Base-by-base conservation (phyloP, 2,888 invertebrate genomes). In the Rhorus exstirpatorius region DNA sequence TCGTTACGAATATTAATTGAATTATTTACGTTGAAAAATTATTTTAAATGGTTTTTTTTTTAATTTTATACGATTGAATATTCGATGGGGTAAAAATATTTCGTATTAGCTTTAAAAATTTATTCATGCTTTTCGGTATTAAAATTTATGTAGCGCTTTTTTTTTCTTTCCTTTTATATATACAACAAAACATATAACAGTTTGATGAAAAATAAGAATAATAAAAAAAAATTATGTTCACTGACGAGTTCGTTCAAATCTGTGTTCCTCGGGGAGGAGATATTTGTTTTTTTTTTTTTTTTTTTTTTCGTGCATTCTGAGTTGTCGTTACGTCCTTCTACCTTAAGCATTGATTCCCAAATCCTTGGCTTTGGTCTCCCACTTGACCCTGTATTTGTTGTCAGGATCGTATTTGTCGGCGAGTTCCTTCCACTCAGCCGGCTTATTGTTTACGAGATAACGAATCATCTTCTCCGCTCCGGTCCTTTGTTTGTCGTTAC, bases 381-480 rank as follows among this genome's bases (percentile, higher is more conserved):
- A 96, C 89, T 94, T 94, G 91, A 94, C 94, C 88, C 94, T 94
- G 93, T 95, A 96, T 65, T 93, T 90, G 17, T 95, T 95, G 0
- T 94, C 93, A 12, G 95, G 95, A 91, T 97, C 97, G 90, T 94
- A 96, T 91, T 95, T 95, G 24, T 90, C 93, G 82, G 94, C 94
- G 26, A 97, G 91, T 77, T 94, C 93, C 31, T 94, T 94, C 95
- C 96, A 97, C 88, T 94, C 93, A 0, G 93, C 94, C 0, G 93
- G 92, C 88, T 96, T 95, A 63, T 96, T 93, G 83, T 96, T 94
- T 84, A 95, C 95, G 81, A 97, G 93, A 86, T 93, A 94, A 3
- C 94, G 93, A 2, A 96, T 94, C 1, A 96, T 94, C 71, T 93
- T 95, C 83, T 95, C 94, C 12, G 95, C 94, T 31, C 95, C 95